phyloP scores from a whole-genome alignment of 2,888 invertebrate genomes.

The Thecocarcelia acutangulata region DNA sequence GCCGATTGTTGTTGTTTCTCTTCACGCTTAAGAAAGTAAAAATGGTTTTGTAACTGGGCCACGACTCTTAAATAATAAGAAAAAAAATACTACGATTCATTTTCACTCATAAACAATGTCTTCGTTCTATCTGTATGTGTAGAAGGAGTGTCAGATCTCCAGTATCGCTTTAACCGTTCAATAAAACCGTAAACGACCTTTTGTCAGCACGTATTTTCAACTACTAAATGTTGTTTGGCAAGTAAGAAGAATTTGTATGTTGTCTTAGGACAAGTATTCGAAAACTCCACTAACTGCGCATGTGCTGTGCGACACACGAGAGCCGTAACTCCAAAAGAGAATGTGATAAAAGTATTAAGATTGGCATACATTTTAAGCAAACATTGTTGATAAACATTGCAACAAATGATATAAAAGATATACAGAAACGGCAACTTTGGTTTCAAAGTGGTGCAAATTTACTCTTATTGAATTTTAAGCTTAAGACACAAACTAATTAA shows the following conservation, averaged over 20 bases:
- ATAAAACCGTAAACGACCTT: constrained; percentile 56
- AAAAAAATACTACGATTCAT: constrained; percentile 16
- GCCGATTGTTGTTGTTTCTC: constrained; percentile 2
- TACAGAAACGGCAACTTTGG: constrained; percentile 14
- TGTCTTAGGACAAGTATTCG: constrained; percentile 56
- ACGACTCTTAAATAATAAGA: background rate
- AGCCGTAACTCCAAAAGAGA: constrained; percentile 2
- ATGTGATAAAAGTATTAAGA: constrained; percentile 6
- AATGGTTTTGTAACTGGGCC: constrained; percentile 32
- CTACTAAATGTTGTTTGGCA: constrained; percentile 58
- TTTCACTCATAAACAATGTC: background rate
- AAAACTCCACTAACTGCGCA: constrained; percentile 41
- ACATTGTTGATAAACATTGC: constrained; percentile 45
- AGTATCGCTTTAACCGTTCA: constrained; percentile 22
- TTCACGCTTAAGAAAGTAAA: constrained; percentile 1
- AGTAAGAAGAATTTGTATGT: constrained; percentile 53
- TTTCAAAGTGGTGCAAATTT: background rate
- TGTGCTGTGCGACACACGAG: background rate
- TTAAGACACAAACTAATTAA: too few relatives aligned
- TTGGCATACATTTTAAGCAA: constrained; percentile 26
- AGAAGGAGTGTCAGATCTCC: constrained; percentile 9
- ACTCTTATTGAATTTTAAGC: too few relatives aligned
- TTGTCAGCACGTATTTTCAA: constrained; percentile 62
- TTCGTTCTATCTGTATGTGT: constrained; percentile 3
- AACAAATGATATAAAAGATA: background rate